These are phyloP conservation scores for Paradoxurus hermaphroditus DNA, from an alignment of 2,113 vertebrate genomes.

Conservation along the genomic window DNA sequence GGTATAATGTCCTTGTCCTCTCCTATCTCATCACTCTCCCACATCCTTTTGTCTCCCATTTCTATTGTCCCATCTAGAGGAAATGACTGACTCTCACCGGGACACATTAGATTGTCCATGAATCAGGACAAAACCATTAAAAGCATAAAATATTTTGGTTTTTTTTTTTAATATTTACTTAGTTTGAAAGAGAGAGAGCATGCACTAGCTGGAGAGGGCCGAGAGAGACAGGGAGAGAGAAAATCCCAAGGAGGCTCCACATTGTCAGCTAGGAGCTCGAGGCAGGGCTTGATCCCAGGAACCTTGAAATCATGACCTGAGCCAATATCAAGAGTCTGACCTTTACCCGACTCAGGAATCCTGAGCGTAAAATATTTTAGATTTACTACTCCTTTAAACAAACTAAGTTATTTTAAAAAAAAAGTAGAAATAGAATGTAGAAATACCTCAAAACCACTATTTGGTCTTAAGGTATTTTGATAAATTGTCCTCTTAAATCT, in stretches of 20 bases:
- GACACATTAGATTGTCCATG: neutral
- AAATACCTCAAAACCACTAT: neutral
- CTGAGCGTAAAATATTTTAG: neutral
- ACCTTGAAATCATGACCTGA: too few relatives aligned
- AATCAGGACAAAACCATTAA: neutral
- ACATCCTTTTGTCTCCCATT: neutral
- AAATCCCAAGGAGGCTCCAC: too few relatives aligned
- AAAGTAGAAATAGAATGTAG: neutral
- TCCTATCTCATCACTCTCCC: fast-evolving
- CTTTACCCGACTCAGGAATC: too few relatives aligned
- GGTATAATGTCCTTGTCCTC: neutral
- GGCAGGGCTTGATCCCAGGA: too few relatives aligned
- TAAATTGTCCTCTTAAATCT: neutral
- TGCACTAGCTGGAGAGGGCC: too few relatives aligned
- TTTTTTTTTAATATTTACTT: too few relatives aligned
- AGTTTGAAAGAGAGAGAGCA: too few relatives aligned
- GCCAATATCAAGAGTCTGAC: too few relatives aligned
- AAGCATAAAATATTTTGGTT: neutral
- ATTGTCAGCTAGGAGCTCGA: too few relatives aligned
- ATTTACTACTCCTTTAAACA: neutral
- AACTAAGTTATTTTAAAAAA: neutral
- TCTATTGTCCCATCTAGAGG: neutral
- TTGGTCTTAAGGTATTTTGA: neutral
- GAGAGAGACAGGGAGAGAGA: too few relatives aligned
- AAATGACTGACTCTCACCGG: neutral